phyloP scores from a whole-genome alignment of 2,888 invertebrate genomes.

The Sussaba pulchella region DNA sequence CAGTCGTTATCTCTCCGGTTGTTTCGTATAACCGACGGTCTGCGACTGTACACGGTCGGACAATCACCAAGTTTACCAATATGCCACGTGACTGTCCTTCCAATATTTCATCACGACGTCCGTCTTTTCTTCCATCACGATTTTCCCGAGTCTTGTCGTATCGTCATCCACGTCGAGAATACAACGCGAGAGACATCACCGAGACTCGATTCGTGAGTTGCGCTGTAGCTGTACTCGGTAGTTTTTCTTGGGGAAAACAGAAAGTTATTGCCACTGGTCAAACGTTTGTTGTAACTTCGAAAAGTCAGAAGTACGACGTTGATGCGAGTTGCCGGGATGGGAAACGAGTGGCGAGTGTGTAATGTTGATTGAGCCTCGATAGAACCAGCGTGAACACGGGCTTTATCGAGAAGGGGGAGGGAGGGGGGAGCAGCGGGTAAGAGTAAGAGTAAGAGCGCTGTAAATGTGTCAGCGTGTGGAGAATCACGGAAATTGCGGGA shows the following conservation, averaged over 20 bases:
- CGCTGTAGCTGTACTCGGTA: conserved; percentile 18
- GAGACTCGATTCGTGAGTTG: conserved; percentile 8
- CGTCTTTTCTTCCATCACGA: conserved; percentile 44
- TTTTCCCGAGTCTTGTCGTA: conserved; percentile 40
- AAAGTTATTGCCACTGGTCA: conserved; percentile 66
- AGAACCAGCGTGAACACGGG: background rate
- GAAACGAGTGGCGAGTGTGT: conserved; percentile 7
- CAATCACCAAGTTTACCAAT: conserved; percentile 76
- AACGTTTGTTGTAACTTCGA: conserved; percentile 46
- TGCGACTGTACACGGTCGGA: conserved; percentile 6
- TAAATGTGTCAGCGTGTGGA: conserved; percentile 8
- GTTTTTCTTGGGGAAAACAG: conserved; percentile 15
- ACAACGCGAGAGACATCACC: background rate
- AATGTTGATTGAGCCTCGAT: conserved; percentile 50
- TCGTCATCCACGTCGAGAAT: conserved; percentile 40
- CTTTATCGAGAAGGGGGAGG: background rate
- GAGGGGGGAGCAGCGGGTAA: no score
- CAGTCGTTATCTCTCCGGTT: conserved; percentile 66
- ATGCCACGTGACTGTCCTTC: conserved; percentile 72
- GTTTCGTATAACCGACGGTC: conserved; percentile 17
- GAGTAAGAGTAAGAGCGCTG: background rate
- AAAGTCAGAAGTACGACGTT: conserved; percentile 65
- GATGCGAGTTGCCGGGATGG: background rate
- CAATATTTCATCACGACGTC: conserved; percentile 61
- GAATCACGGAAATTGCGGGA: background rate